Conservation (phyloP, 2,113 vertebrate genomes). For the Micronycteris hirsuta region DNA sequence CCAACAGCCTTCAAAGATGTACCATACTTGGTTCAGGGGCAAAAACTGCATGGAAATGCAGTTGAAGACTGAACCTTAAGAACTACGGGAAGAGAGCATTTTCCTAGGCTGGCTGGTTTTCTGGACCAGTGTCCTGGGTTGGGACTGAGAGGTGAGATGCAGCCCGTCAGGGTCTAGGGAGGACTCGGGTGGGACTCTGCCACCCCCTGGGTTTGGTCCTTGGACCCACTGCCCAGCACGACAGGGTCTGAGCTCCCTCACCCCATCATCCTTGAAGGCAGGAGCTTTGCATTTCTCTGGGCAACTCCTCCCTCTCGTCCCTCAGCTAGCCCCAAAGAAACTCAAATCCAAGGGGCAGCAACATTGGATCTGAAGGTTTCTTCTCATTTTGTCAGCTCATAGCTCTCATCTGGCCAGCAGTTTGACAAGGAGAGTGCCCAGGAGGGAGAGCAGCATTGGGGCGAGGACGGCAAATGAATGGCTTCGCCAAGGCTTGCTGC, state of each 20-base stretch:
- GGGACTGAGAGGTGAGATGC: not conserved
- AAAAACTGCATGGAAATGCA: not conserved
- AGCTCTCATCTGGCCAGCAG: not conserved
- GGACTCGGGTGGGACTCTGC: not conserved
- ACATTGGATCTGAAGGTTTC: not conserved
- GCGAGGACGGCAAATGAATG: not conserved
- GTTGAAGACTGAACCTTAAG: not conserved
- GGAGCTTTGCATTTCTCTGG: conserved; percentile 47
- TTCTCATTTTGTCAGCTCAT: conserved; percentile 56
- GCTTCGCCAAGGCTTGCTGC: not conserved
- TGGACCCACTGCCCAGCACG: not conserved
- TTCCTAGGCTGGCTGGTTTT: not conserved
- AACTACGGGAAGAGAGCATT: not conserved
- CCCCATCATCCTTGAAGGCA: conserved; percentile 38
- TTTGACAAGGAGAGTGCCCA: conserved; percentile 27
- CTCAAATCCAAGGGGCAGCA: conserved; percentile 36
- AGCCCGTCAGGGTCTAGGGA: not conserved
- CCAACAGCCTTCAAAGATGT: not conserved
- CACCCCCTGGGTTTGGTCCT: conserved; percentile 42
- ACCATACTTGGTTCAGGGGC: not conserved
- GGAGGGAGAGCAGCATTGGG: not conserved
- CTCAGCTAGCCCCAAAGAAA: conserved; percentile 27
- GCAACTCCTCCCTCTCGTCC: conserved; percentile 3
- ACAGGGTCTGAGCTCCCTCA: conserved; percentile 41
- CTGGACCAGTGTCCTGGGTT: not conserved